Percentiles rank a stretch among this genome's conserved stretches.
Conservation (phyloP, 2,888 invertebrate genomes). For the Sclerodermus sp. region DNA sequence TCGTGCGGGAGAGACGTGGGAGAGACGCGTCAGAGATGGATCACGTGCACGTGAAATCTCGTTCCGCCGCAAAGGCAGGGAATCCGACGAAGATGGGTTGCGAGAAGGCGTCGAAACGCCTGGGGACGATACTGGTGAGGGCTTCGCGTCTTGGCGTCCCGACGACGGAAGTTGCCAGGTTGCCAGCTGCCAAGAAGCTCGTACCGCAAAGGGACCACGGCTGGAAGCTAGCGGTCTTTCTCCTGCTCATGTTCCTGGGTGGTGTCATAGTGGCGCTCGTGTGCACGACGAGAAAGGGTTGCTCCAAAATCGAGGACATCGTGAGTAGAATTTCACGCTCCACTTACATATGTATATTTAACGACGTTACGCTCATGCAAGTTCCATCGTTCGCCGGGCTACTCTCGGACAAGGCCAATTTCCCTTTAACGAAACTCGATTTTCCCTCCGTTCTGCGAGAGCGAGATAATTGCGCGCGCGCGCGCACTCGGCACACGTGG, state of each 20-base stretch:
- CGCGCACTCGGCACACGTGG: too few relatives aligned
- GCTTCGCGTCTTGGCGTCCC: constrained; percentile 50
- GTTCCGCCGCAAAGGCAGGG: constrained; percentile 37
- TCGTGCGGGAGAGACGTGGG: too few relatives aligned
- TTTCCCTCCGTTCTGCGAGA: too few relatives aligned
- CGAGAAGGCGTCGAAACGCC: constrained; percentile 49
- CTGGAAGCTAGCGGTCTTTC: constrained; percentile 51
- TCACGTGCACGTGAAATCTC: constrained; percentile 47
- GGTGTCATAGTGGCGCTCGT: constrained; percentile 51
- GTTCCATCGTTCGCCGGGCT: too few relatives aligned
- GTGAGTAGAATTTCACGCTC: too few relatives aligned
- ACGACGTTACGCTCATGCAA: too few relatives aligned
- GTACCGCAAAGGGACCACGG: constrained; percentile 51
- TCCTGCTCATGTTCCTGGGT: constrained; percentile 51
- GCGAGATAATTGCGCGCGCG: too few relatives aligned
- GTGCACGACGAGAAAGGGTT: constrained; percentile 50
- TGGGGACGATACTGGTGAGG: constrained; percentile 46
- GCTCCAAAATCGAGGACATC: constrained; percentile 53
- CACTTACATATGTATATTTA: too few relatives aligned
- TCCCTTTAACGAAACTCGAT: too few relatives aligned
- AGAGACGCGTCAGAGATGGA: constrained; percentile 29
- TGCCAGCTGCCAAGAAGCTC: constrained; percentile 47
- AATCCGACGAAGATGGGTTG: constrained; percentile 50
- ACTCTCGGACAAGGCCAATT: too few relatives aligned
- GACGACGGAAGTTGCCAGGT: constrained; percentile 43